phyloP scores from a whole-genome alignment of 2,888 invertebrate species.

The Miltochrista miniata region DNA sequence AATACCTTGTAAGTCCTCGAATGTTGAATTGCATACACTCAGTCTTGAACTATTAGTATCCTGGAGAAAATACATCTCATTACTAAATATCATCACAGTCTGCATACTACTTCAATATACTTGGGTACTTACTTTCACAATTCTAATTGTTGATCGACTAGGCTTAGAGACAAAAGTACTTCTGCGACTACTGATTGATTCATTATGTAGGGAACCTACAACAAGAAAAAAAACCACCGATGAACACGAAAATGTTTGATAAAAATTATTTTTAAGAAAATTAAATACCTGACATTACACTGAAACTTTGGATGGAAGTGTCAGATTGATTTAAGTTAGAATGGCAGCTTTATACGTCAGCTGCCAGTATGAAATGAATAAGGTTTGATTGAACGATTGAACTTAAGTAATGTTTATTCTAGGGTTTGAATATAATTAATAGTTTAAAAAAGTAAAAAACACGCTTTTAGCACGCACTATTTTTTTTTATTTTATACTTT shows the following conservation, averaged over 20 bases:
- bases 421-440: no score
- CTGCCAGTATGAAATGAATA: constrained; percentile 17
- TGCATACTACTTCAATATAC: not conserved
- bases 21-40: constrained; percentile 57
- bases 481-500: no score
- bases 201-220: constrained; percentile 77
- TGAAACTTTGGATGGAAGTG: constrained; percentile 77
- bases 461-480: no score
- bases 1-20: constrained; percentile 67
- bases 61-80: constrained; percentile 45
- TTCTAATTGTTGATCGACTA: constrained; percentile 67
- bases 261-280: constrained; percentile 22
- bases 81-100: not conserved
- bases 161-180: constrained; percentile 74
- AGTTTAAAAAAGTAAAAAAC: no score
- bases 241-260: constrained; percentile 9
- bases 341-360: constrained; percentile 20
- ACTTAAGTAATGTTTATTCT: no score
- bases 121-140: constrained; percentile 65
- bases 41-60: constrained; percentile 62
- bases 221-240: constrained; percentile 26
- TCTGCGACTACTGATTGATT: constrained; percentile 73
- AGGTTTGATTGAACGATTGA: no score
- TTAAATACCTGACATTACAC: constrained; percentile 80
- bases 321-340: constrained; percentile 49